These are phyloP conservation scores for Parauchenoglanis ngamensis DNA, from an alignment of 2,797 vertebrate genomes.

Conservation along the genomic window DNA sequence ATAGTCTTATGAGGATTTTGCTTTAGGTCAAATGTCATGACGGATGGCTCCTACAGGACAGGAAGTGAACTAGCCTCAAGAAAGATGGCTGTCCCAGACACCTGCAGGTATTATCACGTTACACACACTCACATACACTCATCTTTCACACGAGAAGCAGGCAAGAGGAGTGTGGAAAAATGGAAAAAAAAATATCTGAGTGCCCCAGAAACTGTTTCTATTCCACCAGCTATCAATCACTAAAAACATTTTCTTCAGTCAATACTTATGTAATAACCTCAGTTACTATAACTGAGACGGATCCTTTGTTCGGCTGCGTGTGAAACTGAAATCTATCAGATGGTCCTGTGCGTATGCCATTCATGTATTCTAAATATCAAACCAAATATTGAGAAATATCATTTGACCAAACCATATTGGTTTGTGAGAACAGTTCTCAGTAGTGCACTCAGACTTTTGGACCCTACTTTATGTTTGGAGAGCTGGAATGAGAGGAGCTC, in stretches of 20 bases:
- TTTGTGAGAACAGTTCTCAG: constrained; percentile 30
- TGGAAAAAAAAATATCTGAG: background rate
- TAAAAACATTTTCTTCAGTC: constrained; percentile 9
- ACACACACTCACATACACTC: constrained; percentile 5
- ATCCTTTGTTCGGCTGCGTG: constrained; percentile 3
- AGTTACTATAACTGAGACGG: constrained; percentile 19
- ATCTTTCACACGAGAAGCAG: constrained; percentile 10
- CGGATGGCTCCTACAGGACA: constrained; percentile 27
- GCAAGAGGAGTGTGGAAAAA: background rate
- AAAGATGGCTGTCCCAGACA: constrained; percentile 13
- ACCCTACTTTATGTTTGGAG: constrained; percentile 27
- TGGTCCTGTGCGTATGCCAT: background rate
- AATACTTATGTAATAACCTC: constrained; percentile 15
- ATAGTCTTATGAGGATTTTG: constrained; percentile 67
- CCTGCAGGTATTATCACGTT: constrained; percentile 2
- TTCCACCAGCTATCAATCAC: constrained; percentile 13
- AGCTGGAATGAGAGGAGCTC: constrained; percentile 2
- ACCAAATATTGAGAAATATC: constrained; percentile 17
- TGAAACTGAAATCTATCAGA: constrained; percentile 17
- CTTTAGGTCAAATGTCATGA: constrained; percentile 48
- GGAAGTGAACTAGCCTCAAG: constrained; percentile 10
- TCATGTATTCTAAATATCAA: constrained; percentile 18
- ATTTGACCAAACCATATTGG: constrained; percentile 10
- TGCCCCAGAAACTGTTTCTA: constrained; percentile 13
- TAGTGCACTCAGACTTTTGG: constrained; percentile 34